Evolutionary conservation across 2,888 invertebrate species (phyloP).

Genomic region (Aplocera efformata): DNA sequence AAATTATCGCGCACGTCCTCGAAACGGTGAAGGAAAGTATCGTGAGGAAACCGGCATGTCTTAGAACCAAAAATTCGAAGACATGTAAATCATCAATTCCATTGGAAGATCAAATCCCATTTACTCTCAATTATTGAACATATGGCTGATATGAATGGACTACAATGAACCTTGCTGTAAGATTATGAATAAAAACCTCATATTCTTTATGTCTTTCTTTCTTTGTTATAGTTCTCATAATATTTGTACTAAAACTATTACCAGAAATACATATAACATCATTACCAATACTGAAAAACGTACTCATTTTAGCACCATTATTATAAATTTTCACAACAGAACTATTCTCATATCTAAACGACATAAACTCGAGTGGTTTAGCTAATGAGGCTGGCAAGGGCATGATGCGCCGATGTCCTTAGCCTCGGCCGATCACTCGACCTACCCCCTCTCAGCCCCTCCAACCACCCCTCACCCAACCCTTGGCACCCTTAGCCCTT

Average conservation of each 20-base stretch:
- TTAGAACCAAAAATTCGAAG: too few relatives aligned
- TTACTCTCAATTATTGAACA: too few relatives aligned
- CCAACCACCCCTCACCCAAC: constrained; percentile 18
- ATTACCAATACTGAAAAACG: too few relatives aligned
- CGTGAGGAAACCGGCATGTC: too few relatives aligned
- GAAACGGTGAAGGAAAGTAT: too few relatives aligned
- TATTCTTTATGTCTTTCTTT: constrained; percentile 26
- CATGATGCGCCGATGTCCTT: constrained; percentile 57
- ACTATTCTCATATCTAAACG: constrained; percentile 35
- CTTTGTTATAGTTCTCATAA: constrained; percentile 1
- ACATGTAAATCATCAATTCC: too few relatives aligned
- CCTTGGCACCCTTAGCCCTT: constrained; percentile 29
- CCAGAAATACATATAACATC: constrained; percentile 6
- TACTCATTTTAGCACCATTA: too few relatives aligned
- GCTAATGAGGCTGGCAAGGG: constrained; percentile 55
- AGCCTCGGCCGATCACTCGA: constrained; percentile 59
- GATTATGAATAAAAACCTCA: too few relatives aligned
- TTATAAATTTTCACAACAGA: constrained; percentile 14
- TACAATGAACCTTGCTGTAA: too few relatives aligned
- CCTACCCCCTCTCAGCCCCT: constrained; percentile 31
- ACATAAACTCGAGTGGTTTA: constrained; percentile 47
- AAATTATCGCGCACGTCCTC: too few relatives aligned
- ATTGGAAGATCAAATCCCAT: too few relatives aligned
- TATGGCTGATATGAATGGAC: too few relatives aligned
- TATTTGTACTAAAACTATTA: constrained; percentile 1